Evolutionary conservation across 1,140 invertebrate species (phyloP).

Genomic region (Zaprionus camerounensis): DNA sequence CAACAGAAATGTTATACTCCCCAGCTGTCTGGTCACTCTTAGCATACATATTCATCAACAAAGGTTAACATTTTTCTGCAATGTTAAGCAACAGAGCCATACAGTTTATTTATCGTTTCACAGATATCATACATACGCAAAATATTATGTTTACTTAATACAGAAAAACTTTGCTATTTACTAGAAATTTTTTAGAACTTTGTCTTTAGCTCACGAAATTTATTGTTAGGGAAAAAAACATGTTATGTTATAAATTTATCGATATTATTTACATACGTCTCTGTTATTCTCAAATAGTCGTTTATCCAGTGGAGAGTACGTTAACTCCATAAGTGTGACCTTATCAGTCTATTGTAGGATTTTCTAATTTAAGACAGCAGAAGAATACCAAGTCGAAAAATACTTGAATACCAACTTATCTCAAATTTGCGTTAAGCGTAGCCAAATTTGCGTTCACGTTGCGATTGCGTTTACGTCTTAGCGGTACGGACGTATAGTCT

Average conservation of each 20-base stretch:
- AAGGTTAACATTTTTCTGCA: slow-evolving; percentile 6
- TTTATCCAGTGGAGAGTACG: not conserved
- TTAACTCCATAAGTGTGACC: not conserved
- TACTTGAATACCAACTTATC: not conserved
- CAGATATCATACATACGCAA: not conserved
- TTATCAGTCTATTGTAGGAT: not conserved
- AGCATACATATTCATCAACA: slow-evolving; percentile 23
- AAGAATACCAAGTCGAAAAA: not conserved
- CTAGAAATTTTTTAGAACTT: not conserved
- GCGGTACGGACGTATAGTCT: not conserved
- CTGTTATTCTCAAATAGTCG: not conserved
- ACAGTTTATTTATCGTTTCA: not conserved
- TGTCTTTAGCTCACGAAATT: not conserved
- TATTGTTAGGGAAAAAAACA: not conserved
- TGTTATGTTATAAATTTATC: not conserved
- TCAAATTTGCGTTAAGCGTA: not conserved
- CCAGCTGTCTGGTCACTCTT: slow-evolving; percentile 43
- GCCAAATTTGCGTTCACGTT: not conserved
- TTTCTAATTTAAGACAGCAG: not conserved
- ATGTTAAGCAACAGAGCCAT: slow-evolving; percentile 13
- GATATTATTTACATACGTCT: not conserved
- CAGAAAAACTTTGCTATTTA: not conserved
- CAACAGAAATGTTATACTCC: slow-evolving; percentile 48
- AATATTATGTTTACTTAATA: not conserved
- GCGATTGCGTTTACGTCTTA: not conserved